Percentiles rank a stretch among this genome's conserved stretches.
Conservation (phyloP, 2,888 invertebrate species). For the Mechanitis messenoides region DNA sequence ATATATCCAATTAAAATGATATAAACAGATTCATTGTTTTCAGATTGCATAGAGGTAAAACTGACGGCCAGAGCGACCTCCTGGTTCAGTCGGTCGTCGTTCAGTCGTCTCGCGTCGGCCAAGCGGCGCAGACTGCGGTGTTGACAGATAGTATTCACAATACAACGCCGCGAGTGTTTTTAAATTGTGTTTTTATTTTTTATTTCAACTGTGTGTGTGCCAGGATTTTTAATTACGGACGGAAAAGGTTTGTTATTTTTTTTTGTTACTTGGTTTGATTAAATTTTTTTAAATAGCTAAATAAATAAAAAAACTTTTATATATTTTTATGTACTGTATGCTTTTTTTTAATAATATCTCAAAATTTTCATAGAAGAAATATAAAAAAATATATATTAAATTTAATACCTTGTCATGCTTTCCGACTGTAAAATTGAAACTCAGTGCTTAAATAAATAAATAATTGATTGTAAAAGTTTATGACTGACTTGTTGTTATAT, state of each 20-base stretch:
- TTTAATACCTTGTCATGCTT: conserved; percentile 23
- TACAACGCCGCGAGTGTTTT: conserved; percentile 55
- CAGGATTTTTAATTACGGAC: conserved; percentile 49
- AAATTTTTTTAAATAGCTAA: not conserved
- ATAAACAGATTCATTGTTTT: conserved; percentile 37
- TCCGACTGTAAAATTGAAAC: conserved; percentile 12
- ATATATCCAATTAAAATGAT: conserved; percentile 35
- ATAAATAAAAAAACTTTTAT: not conserved
- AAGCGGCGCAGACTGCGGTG: conserved; percentile 48
- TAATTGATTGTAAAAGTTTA: conserved; percentile 9
- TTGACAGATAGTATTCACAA: conserved; percentile 11
- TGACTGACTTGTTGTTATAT: conserved; percentile 15
- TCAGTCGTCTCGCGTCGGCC: conserved; percentile 51
- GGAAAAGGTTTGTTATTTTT: conserved; percentile 48
- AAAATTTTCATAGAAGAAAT: not conserved
- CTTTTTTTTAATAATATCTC: too few species aligned
- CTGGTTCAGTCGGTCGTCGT: conserved; percentile 28
- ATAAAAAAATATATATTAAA: not conserved
- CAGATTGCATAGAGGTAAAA: conserved; percentile 28
- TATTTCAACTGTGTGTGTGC: conserved; percentile 52
- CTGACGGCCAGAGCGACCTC: conserved; percentile 18
- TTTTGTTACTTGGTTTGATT: conserved; percentile 12
- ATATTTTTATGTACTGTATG: too few species aligned
- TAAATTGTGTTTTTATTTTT: conserved; percentile 47
- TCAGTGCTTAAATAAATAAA: too few species aligned